Evolutionary conservation across 2,797 vertebrate species (phyloP), one percentile per base, ranked within the genome.

Genomic region (Odontamblyopus rebecca): DNA sequence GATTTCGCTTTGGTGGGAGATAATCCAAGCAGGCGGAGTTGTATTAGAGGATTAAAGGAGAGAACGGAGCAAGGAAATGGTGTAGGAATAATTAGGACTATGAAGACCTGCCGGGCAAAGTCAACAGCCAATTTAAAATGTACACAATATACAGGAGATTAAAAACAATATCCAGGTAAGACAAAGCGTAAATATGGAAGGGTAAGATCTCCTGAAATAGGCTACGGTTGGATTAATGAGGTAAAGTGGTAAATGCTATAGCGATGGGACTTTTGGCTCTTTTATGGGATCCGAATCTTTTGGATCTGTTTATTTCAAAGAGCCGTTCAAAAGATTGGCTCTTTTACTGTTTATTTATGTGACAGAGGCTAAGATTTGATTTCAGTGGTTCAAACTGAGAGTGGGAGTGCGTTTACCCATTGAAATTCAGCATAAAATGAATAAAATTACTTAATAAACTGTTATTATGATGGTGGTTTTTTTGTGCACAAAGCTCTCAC

Each of bases 21-120:
- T 48, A 64, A 74, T 78, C 70, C 64, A 64, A 23, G n/a, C 50
- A 77, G 67, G 54, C 70, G 70, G 44, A 23, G 72, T 69, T 75
- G 69, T 72, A 72, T 76, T 69, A 63, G 68, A 29, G 69, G 70
- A 77, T 68, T 77, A 74, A 59, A 71, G 53, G 11, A 15, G 13
- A 18, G 9, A 27, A 6, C 54, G 67, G 57, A 70, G 69, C 63
- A 73, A 72, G 71, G 30, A 54, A 82, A 72, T 61, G 60, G 18
- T 65, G 67, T 59, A 59, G 29, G 64, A 61, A 69, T 76, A 73
- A 79, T 71, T 71, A 72, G 23, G 54, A 67, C 3, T 63, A 23
- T 44, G 61, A 63, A 44, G 61, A 23, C 35, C 61, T 35, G 44
- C 12, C 35, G 44, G 62, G 9, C n/a, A 26, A 11, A 23, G 12